These are phyloP conservation scores for Hypotaenidia philippensis DNA, from an alignment of 2,797 vertebrate species.

Conservation along the genomic window DNA sequence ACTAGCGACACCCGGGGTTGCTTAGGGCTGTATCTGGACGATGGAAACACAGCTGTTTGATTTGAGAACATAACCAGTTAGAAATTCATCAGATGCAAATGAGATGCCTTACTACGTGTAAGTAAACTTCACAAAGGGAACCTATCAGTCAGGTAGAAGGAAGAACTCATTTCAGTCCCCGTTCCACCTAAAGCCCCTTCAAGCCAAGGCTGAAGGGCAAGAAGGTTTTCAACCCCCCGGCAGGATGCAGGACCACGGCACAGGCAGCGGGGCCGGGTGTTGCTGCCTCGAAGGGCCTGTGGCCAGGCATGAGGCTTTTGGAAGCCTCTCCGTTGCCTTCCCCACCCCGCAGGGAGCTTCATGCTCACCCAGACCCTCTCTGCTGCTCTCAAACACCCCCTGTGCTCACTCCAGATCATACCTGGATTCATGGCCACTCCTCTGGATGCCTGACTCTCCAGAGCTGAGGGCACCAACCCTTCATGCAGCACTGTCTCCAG, in stretches of 20 bases:
- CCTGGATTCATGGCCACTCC: not conserved
- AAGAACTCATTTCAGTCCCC: not conserved
- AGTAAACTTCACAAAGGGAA: not conserved
- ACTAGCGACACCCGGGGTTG: not conserved
- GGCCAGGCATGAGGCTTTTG: too few relatives aligned
- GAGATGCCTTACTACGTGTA: fast-evolving
- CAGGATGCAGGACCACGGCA: too few relatives aligned
- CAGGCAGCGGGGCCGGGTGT: too few relatives aligned
- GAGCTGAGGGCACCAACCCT: fast-evolving
- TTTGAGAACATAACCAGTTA: not conserved
- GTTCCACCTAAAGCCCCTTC: not conserved
- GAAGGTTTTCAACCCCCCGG: not conserved
- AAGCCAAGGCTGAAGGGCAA: not conserved
- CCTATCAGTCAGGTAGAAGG: not conserved
- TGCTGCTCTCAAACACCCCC: not conserved
- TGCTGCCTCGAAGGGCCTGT: too few relatives aligned
- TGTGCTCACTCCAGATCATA: fast-evolving
- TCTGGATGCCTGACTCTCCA: fast-evolving
- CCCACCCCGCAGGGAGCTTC: not conserved
- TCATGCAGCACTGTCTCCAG: fast-evolving
- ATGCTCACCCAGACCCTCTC: not conserved
- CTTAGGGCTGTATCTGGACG: not conserved
- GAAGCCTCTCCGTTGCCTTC: not conserved
- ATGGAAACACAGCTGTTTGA: not conserved
- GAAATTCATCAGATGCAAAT: not conserved